Evolutionary conservation across 2,888 invertebrate genomes (phyloP).

Genomic region (Heteromyza rotundicornis): DNA sequence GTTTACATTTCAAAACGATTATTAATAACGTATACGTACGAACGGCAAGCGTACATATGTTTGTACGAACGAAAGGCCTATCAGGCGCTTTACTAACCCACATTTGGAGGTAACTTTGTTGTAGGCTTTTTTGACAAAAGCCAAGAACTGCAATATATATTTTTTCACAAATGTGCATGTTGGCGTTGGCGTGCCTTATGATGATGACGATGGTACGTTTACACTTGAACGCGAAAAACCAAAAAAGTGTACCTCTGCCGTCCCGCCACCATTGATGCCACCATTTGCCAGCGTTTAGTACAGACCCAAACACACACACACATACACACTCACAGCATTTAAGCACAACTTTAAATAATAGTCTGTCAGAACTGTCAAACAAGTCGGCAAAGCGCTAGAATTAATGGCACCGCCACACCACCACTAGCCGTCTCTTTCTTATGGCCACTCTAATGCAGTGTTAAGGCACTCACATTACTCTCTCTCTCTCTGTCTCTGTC

Average conservation of each 20-base stretch:
- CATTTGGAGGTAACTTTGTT: background rate
- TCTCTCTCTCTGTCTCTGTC: slow-evolving; percentile 18
- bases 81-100: slow-evolving; percentile 23
- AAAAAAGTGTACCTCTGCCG: too few species aligned
- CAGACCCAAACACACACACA: too few species aligned
- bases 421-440: slow-evolving; percentile 23
- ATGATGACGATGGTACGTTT: background rate
- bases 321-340: too few species aligned
- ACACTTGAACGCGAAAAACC: slow-evolving; percentile 18
- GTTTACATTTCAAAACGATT: slow-evolving; percentile 46
- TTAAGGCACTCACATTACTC: slow-evolving; percentile 19
- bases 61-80: slow-evolving; percentile 11
- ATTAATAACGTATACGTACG: slow-evolving; percentile 26
- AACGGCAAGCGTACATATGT: background rate
- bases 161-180: slow-evolving; percentile 10
- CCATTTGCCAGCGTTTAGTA: background rate
- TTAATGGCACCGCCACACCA: slow-evolving; percentile 52
- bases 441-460: slow-evolving; percentile 30
- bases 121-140: too few species aligned
- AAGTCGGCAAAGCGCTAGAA: slow-evolving; percentile 63
- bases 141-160: slow-evolving; percentile 11
- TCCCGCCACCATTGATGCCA: too few species aligned
- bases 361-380: slow-evolving; percentile 64
- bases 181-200: slow-evolving; percentile 9
- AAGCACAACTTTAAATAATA: slow-evolving; percentile 63